Evolutionary conservation across 2,888 invertebrate genomes (phyloP).

Genomic region (Tetramorium bicarinatum): DNA sequence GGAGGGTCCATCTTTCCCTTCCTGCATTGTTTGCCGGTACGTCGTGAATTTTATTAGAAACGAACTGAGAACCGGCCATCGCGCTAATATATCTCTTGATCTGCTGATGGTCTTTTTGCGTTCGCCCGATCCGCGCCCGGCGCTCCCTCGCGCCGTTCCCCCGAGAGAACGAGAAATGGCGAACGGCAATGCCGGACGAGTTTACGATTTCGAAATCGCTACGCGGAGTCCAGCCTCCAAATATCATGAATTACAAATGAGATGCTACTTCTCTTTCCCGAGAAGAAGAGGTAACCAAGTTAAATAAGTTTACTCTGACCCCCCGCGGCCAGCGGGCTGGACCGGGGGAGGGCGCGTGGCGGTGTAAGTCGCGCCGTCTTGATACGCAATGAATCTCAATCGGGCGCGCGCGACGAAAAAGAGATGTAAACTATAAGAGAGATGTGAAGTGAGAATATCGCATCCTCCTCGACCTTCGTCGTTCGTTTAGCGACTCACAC

Average conservation of each 20-base stretch:
- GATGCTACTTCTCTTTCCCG: background rate
- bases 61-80: conserved; percentile 45
- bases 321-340: background rate
- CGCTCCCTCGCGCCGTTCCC: too few species aligned
- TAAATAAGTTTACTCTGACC: conserved; percentile 26
- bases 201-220: conserved; percentile 23
- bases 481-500: background rate
- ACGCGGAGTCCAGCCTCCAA: background rate
- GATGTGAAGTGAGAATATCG: background rate
- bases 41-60: conserved; percentile 71
- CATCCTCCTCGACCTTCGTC: background rate
- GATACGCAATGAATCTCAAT: conserved; percentile 29
- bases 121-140: background rate
- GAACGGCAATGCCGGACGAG: conserved; percentile 5
- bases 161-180: background rate
- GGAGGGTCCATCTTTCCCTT: background rate
- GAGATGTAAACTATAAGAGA: background rate
- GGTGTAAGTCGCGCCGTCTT: conserved; percentile 17
- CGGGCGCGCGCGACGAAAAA: background rate
- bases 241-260: conserved; percentile 47
- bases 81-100: conserved; percentile 52
- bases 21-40: conserved; percentile 56
- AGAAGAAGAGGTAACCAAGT: background rate
- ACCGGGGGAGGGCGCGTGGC: conserved; percentile 21
- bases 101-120: conserved; percentile 53